Evolutionary conservation across 2,888 invertebrate genomes (phyloP).

Genomic region (Osmoderma eremita): DNA sequence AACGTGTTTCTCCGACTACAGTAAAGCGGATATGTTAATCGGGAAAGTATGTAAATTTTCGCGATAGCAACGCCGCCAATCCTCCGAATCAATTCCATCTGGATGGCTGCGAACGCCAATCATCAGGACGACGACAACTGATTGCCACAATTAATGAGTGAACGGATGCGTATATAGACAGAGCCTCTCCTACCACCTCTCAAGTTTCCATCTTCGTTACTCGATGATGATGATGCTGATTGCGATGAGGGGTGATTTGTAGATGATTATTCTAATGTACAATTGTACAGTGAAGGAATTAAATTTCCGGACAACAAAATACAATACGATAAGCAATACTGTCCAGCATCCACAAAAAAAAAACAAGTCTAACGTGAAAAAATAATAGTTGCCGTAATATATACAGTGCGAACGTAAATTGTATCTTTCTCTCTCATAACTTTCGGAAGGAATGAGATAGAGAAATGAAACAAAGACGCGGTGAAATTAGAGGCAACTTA

Average conservation of each 20-base stretch:
- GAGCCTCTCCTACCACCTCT: too few relatives aligned
- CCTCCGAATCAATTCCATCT: constrained; percentile 44
- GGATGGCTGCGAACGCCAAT: constrained; percentile 40
- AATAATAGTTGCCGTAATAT: too few relatives aligned
- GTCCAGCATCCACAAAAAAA: too few relatives aligned
- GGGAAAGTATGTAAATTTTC: constrained; percentile 35
- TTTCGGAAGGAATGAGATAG: too few relatives aligned
- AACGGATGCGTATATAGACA: constrained; percentile 16
- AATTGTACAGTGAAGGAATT: background rate
- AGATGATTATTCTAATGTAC: constrained; percentile 11
- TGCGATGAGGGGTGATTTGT: constrained; percentile 42
- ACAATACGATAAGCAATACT: too few relatives aligned
- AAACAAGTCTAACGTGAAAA: too few relatives aligned
- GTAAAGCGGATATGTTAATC: constrained; percentile 1
- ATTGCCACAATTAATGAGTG: constrained; percentile 47
- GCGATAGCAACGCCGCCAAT: constrained; percentile 5
- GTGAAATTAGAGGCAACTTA: too few relatives aligned
- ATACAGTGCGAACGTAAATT: too few relatives aligned
- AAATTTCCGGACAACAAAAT: too few relatives aligned
- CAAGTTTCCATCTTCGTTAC: constrained; percentile 26
- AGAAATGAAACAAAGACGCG: too few relatives aligned
- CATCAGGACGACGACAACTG: constrained; percentile 45
- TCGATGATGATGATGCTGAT: constrained; percentile 40
- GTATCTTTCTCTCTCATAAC: too few relatives aligned
- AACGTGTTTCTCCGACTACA: background rate